phyloP scores from a whole-genome alignment of 2,113 vertebrate species.

The Rhodinocichla rosea region DNA sequence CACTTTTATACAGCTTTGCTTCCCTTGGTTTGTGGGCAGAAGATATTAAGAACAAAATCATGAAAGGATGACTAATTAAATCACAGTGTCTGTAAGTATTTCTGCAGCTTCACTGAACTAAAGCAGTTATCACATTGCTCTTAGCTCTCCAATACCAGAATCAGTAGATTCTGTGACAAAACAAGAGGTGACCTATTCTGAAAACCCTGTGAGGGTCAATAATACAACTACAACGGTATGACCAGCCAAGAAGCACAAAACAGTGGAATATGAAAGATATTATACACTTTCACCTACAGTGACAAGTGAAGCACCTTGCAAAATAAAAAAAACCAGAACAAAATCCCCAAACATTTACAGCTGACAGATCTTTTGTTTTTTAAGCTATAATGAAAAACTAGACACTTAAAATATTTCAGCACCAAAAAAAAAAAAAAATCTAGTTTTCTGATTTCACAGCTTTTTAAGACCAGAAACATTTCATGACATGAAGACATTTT shows the following conservation, averaged over 20 bases:
- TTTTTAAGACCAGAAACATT: neutral
- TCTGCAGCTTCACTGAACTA: neutral
- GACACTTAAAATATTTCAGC: neutral
- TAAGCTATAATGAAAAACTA: neutral
- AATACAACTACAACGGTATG: neutral
- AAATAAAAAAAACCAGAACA: neutral
- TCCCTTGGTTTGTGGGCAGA: neutral
- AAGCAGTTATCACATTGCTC: neutral
- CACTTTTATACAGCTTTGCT: neutral
- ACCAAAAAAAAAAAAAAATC: neutral
- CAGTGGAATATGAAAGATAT: neutral
- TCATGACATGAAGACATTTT: fast-evolving
- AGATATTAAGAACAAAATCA: neutral
- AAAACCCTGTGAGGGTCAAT: neutral
- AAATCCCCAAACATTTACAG: neutral
- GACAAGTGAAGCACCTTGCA: neutral
- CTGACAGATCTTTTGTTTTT: neutral
- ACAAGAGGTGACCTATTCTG: neutral
- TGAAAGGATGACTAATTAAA: neutral
- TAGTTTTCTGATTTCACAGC: neutral
- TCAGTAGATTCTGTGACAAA: neutral
- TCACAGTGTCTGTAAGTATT: neutral
- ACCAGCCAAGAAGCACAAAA: neutral
- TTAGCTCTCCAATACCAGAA: neutral
- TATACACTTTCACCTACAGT: neutral